phyloP scores from a whole-genome alignment of 53 echinoderm and acorn worm species.

The Temnopleurus reevesii region DNA sequence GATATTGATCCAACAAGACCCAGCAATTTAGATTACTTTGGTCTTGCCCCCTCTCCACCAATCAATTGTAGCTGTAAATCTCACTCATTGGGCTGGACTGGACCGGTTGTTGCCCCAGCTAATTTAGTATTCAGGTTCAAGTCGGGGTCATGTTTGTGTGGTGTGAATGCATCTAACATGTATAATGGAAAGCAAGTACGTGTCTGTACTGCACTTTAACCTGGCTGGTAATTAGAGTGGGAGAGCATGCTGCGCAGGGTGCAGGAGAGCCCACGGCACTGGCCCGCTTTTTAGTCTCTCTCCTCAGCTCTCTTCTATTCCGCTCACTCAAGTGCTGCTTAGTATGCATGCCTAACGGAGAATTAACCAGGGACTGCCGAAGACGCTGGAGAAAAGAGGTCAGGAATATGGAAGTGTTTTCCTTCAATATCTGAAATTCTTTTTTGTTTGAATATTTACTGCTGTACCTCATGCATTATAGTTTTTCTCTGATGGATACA shows the following conservation, averaged over 20 bases:
- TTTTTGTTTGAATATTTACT: neutral
- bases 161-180: constrained; percentile 30
- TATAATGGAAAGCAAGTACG: constrained; percentile 28
- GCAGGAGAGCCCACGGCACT: constrained; percentile 42
- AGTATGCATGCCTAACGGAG: neutral
- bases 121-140: constrained; percentile 47
- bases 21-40: neutral
- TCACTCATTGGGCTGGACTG: neutral
- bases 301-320: constrained; percentile 2
- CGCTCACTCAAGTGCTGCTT: neutral
- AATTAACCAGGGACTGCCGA: neutral
- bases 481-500: too few species aligned
- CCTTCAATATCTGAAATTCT: neutral
- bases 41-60: neutral
- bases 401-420: constrained; percentile 25
- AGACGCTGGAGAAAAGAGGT: neutral
- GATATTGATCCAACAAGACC: neutral
- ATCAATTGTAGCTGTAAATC: constrained; percentile 1
- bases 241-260: constrained; percentile 43
- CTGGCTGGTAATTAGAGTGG: constrained; percentile 45
- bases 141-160: constrained; percentile 24
- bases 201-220: constrained; percentile 52
- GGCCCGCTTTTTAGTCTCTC: constrained; percentile 45
- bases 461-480: too few species aligned
- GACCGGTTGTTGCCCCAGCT: constrained; percentile 40